Base-by-base conservation (phyloP, 1,140 invertebrate species). In the Metaphire vulgaris region DNA sequence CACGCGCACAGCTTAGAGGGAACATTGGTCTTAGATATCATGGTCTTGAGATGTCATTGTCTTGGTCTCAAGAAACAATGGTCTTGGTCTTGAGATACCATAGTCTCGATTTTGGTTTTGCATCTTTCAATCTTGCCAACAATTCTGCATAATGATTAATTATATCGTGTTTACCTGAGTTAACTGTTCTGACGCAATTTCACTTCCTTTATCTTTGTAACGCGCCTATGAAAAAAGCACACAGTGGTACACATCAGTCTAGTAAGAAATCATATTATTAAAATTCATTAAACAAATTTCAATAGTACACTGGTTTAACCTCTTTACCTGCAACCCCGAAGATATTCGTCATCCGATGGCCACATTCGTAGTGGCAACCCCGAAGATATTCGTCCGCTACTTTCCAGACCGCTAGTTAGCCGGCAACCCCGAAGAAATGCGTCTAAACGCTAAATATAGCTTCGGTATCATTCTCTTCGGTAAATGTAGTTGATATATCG, bases 141-240 rank as follows among this genome's bases (percentile, higher is more conserved):
- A 67, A 6, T 1, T 12, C 65, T 30, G 1, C 1, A 15, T 67
- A 29, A 1, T 1, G 1, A 74, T 29, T 64, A 30, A 26, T 56
- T 74, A 26, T 1, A 2, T 2, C 14, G 64, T 28, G 64, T 72
- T 76, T 82, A 88, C 87, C 83, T 90, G 88, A 82, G 93, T 91
- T 73, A 99, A 89, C 82, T 98, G 94, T 81, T 94, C 94, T 83
- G 97, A 95, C 83, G 98, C 95, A 68, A 99, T 89, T 86, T 95
- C 93, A 68, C 90, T 92, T 2, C 95, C 94, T 87, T 98, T 98
- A 81, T 96, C 94, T 85, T 91, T 92, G 81, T 96, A 99, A 83
- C 93, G 94, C 80, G 95, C 94, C 86, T 76, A 32, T 56, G 41
- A 56, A 56, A 56, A 56, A 56, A 56, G 6, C 41, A 56, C 21